Percentiles rank a stretch among this genome's conserved stretches.
Evolutionary conservation across 2,797 vertebrate species (phyloP).

Genomic region (Linurgus olivaceus): DNA sequence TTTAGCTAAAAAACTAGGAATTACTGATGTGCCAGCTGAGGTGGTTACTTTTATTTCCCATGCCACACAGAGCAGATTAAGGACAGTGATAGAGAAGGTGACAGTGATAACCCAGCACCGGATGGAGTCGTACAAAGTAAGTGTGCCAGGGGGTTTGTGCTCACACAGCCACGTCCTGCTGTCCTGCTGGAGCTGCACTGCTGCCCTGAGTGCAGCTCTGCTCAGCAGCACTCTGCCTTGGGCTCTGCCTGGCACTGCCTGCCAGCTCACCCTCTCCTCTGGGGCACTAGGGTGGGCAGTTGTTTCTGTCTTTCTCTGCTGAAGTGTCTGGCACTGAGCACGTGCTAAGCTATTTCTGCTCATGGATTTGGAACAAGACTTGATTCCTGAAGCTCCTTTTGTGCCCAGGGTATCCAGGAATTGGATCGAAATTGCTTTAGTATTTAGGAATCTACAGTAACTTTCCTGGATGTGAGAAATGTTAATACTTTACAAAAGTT

Average conservation of each 20-base stretch:
- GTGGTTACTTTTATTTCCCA: conserved; percentile 88
- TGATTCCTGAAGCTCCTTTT: background rate
- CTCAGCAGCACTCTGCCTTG: background rate
- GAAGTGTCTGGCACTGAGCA: background rate
- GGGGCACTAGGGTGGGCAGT: background rate
- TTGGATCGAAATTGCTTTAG: background rate
- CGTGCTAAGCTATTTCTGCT: background rate
- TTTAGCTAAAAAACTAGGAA: conserved; percentile 85
- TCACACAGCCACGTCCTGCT: fast-evolving
- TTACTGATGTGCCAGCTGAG: conserved; percentile 85
- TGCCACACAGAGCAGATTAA: conserved; percentile 83
- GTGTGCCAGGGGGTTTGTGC: background rate
- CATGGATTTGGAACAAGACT: fast-evolving
- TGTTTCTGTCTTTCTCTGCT: background rate
- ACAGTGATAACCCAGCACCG: conserved; percentile 86
- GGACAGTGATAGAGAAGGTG: conserved; percentile 85
- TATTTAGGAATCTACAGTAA: background rate
- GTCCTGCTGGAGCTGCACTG: background rate
- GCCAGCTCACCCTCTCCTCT: background rate
- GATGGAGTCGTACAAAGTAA: conserved; percentile 86
- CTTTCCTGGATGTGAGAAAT: background rate
- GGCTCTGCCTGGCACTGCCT: background rate
- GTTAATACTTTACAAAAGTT: background rate
- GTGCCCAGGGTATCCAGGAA: background rate
- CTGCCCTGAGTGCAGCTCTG: background rate